Evolutionary conservation across 2,113 vertebrate species (phyloP).

Genomic region (Corythaixoides concolor): DNA sequence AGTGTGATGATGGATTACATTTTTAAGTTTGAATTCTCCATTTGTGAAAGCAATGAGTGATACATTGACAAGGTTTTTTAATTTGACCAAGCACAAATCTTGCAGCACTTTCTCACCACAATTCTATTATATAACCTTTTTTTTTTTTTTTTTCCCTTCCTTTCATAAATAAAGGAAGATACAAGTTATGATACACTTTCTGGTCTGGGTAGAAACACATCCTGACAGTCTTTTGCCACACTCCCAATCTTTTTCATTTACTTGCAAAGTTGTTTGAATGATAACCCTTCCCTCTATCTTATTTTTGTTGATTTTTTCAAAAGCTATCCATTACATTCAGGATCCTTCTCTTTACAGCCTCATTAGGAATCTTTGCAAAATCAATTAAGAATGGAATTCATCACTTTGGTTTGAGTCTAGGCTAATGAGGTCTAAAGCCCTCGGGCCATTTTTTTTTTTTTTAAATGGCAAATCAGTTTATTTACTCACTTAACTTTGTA

Average conservation of each 20-base stretch:
- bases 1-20: not conserved
- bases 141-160: not conserved
- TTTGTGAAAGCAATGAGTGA: not conserved
- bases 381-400: conserved; percentile 38
- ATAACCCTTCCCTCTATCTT: not conserved
- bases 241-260: not conserved
- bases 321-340: not conserved
- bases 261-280: not conserved
- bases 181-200: not conserved
- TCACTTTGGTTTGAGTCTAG: not conserved
- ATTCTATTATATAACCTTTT: not conserved
- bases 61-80: not conserved
- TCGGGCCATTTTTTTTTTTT: not conserved
- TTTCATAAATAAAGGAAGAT: not conserved
- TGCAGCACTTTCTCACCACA: not conserved
- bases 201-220: not conserved
- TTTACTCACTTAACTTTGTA: not conserved
- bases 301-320: not conserved
- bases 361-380: not conserved
- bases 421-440: conserved; percentile 35
- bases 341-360: not conserved
- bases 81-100: not conserved
- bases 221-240: not conserved
- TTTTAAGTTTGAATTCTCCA: not conserved
- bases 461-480: not conserved